Percentiles rank a stretch among this genome's conserved stretches.
These are phyloP conservation scores for Stigmatopora nigra DNA, from an alignment of 2,113 vertebrate genomes.

Conservation along the genomic window DNA sequence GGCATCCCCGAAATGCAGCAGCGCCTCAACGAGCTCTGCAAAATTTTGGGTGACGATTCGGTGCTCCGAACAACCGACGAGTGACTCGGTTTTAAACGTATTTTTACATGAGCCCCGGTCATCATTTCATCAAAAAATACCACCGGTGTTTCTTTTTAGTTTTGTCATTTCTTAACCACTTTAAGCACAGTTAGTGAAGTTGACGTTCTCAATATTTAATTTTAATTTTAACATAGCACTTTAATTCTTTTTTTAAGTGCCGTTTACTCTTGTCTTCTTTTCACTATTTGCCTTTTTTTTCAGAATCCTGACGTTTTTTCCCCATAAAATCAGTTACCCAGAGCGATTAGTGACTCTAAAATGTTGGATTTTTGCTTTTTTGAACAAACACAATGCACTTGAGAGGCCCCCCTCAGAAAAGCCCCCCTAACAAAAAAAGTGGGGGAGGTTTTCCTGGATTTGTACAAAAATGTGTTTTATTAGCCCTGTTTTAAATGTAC, in stretches of 20 bases:
- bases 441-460: not conserved
- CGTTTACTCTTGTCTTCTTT: not conserved
- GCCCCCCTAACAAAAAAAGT: not conserved
- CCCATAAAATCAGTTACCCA: slow-evolving; percentile 25
- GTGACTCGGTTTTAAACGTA: slow-evolving; percentile 12
- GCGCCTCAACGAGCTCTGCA: slow-evolving; percentile 92
- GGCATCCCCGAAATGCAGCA: slow-evolving; percentile 96
- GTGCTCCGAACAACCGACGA: slow-evolving; percentile 82
- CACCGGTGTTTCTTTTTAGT: not conserved
- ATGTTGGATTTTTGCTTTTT: slow-evolving; percentile 34
- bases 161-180: not conserved
- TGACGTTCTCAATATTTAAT: slow-evolving; percentile 8
- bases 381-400: slow-evolving; percentile 50
- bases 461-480: not conserved
- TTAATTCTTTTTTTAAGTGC: slow-evolving; percentile 26
- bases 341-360: slow-evolving; percentile 34
- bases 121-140: not conserved
- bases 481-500: not conserved
- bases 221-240: slow-evolving; percentile 41
- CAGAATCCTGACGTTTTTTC: not conserved
- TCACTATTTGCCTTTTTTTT: slow-evolving; percentile 30
- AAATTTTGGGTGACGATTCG: slow-evolving; percentile 94
- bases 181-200: not conserved
- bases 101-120: not conserved
- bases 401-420: slow-evolving; percentile 15